Base-by-base conservation (phyloP, 2,888 invertebrate species). In the Rotaria magnacalcarata region DNA sequence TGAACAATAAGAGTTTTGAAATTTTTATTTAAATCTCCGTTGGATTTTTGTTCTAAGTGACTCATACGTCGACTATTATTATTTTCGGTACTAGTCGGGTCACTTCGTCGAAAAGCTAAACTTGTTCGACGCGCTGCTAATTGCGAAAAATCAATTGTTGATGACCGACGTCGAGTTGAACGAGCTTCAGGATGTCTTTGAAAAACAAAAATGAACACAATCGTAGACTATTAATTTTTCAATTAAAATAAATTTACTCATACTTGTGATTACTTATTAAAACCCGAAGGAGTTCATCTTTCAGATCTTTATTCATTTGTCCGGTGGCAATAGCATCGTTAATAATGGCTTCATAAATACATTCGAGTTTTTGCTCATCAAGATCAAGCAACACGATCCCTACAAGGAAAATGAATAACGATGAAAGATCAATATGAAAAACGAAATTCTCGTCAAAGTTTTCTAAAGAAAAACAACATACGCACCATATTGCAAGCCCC, bases 251-350 rank as follows among this genome's bases (percentile, higher is more conserved):
- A 21, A 6, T 21, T 54, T 21, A 21, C 2, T 34, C 19, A 27
- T 86, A 67, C 75, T 85, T 58, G 50, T 86, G 86, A 85, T 54
- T 50, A 41, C 80, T 85, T 24, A 56, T 54, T 56, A 86, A 54
- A 41, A 75, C n/a, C 11, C 50, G 41, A 54, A 85, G 85, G n/a
- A 86, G 56, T 54, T 58, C 75, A 58, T 86, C 86, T 75, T 84
- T 54, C 24, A 58, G 58, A 41, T 86, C 86, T 52, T 86, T 86
- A 52, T 86, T 86, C 86, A 85, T 75, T 50, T 86, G 86, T 34
- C 86, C 86, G 34, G 47, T 85, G 16, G 85, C 86, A 47, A 84
- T 85, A 75, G 85, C 85, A 50, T 86, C 85, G 21, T 85, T 74
- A 11, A 86, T 60, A 56, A 86, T 85, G 1, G 85, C 85, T 5